Percentiles rank a stretch among this genome's conserved stretches.
These are phyloP conservation scores for Tiphia femorata DNA, from an alignment of 2,888 invertebrate genomes.

Conservation along the genomic window DNA sequence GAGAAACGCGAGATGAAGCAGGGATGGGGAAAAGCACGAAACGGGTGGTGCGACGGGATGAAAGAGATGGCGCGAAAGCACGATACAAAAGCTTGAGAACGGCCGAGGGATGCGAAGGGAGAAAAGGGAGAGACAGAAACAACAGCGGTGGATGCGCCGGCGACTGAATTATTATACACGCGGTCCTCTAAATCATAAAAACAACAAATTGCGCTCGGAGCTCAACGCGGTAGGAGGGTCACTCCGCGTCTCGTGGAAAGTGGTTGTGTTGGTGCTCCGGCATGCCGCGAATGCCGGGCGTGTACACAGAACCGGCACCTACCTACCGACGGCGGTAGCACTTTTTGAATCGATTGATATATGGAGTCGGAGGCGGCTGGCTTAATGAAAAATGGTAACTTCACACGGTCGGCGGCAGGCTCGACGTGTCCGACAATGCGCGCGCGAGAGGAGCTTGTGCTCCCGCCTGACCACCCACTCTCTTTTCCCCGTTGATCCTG, in stretches of 20 bases:
- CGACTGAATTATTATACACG: conserved; percentile 61
- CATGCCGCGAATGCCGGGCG: neutral
- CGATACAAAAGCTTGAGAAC: no score
- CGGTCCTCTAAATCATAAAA: conserved; percentile 62
- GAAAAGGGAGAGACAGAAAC: neutral
- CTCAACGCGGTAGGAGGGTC: conserved; percentile 27
- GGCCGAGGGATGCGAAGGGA: neutral
- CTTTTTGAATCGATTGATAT: conserved; percentile 62
- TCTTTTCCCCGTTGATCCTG: no score
- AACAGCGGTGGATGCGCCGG: conserved; percentile 31
- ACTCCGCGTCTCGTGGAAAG: neutral
- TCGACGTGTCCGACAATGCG: conserved; percentile 5
- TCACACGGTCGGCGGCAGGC: conserved; percentile 13
- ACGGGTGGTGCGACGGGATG: neutral
- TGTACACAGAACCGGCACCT: conserved; percentile 4
- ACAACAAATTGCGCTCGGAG: conserved; percentile 58
- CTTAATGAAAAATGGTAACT: conserved; percentile 63
- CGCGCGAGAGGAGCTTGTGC: neutral
- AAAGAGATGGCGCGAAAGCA: conserved; percentile 8
- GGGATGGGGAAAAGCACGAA: conserved; percentile 8
- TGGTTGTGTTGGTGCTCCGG: conserved; percentile 6
- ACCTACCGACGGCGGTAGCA: conserved; percentile 30
- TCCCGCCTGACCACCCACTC: neutral
- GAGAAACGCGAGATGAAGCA: neutral
- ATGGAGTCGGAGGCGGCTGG: conserved; percentile 45